A percentile compares a stretch with the other conserved stretches of the same genome.
Conservation (phyloP, 1,140 invertebrate species). For the Halyomorpha halys region DNA sequence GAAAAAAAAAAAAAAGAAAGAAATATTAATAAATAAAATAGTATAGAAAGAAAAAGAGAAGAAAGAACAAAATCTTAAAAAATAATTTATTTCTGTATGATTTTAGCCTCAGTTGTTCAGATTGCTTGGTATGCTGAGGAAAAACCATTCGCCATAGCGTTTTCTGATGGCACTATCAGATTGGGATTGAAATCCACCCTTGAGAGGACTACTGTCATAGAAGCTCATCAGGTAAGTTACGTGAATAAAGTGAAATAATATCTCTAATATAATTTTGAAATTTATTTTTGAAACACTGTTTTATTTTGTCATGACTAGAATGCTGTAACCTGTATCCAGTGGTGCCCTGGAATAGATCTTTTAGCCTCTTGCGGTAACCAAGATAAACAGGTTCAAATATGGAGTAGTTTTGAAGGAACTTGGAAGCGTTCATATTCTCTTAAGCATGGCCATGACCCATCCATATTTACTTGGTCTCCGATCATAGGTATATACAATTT, state of each 20-base stretch:
- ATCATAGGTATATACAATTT: constrained; percentile 33
- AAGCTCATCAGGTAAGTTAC: constrained; percentile 41
- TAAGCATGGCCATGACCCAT: constrained; percentile 37
- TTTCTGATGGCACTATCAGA: constrained; percentile 45
- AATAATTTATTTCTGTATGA: constrained; percentile 26
- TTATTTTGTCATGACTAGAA: not conserved
- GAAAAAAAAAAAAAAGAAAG: too few species aligned
- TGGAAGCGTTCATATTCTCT: constrained; percentile 37
- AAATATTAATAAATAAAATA: too few species aligned
- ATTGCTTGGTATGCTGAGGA: constrained; percentile 47
- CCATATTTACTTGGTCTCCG: constrained; percentile 41
- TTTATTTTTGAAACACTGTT: not conserved
- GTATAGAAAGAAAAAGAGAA: too few species aligned
- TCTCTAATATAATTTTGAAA: not conserved
- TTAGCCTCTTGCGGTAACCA: constrained; percentile 42
- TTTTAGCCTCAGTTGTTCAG: constrained; percentile 43
- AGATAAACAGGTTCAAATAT: constrained; percentile 41
- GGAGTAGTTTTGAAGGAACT: constrained; percentile 37
- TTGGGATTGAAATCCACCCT: constrained; percentile 38
- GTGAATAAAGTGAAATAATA: not conserved
- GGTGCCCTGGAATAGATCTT: constrained; percentile 43
- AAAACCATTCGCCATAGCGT: constrained; percentile 44
- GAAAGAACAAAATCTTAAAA: too few species aligned
- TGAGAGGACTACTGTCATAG: constrained; percentile 36
- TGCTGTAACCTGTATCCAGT: constrained; percentile 36